Conservation (phyloP, 2,888 invertebrate genomes). For the Cheilosia variabilis region DNA sequence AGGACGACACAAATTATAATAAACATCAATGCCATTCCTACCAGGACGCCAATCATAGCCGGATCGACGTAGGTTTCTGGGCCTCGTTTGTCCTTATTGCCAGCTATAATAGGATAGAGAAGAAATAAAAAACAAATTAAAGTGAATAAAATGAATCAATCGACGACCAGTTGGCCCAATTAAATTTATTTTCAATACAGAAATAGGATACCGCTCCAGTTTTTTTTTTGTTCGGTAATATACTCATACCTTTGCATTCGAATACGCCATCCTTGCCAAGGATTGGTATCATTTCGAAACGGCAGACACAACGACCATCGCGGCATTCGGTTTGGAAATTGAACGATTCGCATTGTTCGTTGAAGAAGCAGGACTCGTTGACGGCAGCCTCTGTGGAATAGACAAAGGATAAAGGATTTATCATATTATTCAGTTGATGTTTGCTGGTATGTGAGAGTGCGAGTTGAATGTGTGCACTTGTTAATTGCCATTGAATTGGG, state of each 20-base stretch:
- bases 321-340: slow-evolving; percentile 91
- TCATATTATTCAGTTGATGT: slow-evolving; percentile 1
- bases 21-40: slow-evolving; percentile 96
- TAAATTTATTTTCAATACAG: slow-evolving; percentile 42
- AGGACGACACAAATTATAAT: slow-evolving; percentile 96
- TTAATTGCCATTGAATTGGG: slow-evolving; percentile 33
- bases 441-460: not conserved
- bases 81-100: slow-evolving; percentile 86
- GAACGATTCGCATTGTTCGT: slow-evolving; percentile 91
- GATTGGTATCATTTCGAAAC: slow-evolving; percentile 90
- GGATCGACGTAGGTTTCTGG: slow-evolving; percentile 91
- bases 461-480: not conserved
- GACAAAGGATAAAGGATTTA: slow-evolving; percentile 10
- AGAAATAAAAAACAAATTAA: slow-evolving; percentile 1
- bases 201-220: not conserved
- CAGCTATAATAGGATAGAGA: slow-evolving; percentile 75
- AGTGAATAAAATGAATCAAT: not conserved
- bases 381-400: slow-evolving; percentile 87
- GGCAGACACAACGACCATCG: slow-evolving; percentile 91
- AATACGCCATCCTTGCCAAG: slow-evolving; percentile 88
- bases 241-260: slow-evolving; percentile 88
- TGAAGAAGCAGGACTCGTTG: slow-evolving; percentile 93
- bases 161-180: slow-evolving; percentile 46
- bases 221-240: slow-evolving; percentile 79
- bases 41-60: slow-evolving; percentile 95